These are phyloP conservation scores for Sinocyclocheilus rhinocerous DNA, from an alignment of 2,113 vertebrate genomes.

Conservation along the genomic window DNA sequence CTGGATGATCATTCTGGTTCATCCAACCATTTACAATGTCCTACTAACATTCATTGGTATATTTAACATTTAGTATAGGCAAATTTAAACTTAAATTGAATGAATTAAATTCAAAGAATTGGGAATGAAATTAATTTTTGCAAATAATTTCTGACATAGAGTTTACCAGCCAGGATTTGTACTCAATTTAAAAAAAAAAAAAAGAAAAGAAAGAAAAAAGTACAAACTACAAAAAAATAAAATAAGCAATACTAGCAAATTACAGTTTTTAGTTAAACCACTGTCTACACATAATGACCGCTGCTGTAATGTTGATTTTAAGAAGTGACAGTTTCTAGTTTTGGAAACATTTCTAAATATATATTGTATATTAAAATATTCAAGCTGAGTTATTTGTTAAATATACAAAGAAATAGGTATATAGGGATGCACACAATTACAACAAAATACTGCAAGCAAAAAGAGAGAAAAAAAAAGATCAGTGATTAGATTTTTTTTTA, in stretches of 20 bases:
- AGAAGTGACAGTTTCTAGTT: not conserved
- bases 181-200: not conserved
- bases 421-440: conserved; percentile 59
- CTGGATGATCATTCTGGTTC: conserved; percentile 6
- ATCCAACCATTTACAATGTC: not conserved
- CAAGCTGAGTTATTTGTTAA: conserved; percentile 30
- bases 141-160: not conserved
- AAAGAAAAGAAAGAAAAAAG: not conserved
- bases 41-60: not conserved
- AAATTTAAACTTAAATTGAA: conserved; percentile 32
- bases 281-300: conserved; percentile 8
- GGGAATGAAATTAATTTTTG: not conserved
- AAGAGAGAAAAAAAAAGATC: conserved; percentile 41
- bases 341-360: conserved; percentile 28
- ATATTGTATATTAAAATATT: conserved; percentile 25
- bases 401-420: conserved; percentile 37
- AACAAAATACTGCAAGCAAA: conserved; percentile 54
- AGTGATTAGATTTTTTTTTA: conserved; percentile 42
- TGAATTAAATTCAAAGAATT: conserved; percentile 10
- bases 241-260: not conserved
- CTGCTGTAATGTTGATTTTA: conserved; percentile 21
- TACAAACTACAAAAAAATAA: conserved; percentile 12
- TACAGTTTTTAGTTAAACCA: not conserved
- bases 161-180: conserved; percentile 8
- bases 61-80: conserved; percentile 1